These are phyloP conservation scores for Callocephalon fimbriatum DNA, from an alignment of 2,113 vertebrate genomes.

Conservation along the genomic window DNA sequence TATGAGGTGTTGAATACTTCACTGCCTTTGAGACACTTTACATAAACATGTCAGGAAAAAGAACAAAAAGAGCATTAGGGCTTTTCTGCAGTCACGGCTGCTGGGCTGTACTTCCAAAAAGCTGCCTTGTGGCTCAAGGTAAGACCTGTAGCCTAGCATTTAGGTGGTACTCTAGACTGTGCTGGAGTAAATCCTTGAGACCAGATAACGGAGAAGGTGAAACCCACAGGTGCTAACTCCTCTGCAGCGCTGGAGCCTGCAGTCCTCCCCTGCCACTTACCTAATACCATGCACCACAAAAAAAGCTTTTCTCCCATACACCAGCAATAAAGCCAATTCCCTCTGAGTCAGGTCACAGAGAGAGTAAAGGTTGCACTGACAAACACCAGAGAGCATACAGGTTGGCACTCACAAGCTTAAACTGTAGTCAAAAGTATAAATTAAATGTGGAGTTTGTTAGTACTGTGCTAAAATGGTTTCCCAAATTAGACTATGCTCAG, in stretches of 20 bases:
- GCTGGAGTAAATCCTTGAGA: background rate
- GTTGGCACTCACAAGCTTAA: background rate
- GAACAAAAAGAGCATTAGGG: background rate
- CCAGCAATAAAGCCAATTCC: background rate
- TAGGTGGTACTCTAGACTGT: background rate
- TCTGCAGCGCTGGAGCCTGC: background rate
- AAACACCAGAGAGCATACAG: background rate
- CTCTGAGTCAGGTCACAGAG: background rate
- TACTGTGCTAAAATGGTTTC: background rate
- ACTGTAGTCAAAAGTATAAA: background rate
- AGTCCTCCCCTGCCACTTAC: background rate
- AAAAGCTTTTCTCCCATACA: background rate
- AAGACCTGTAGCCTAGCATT: background rate
- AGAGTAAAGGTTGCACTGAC: background rate
- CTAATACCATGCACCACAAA: background rate
- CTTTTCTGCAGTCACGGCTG: background rate
- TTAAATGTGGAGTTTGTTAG: background rate
- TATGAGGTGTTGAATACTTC: rapidly evolving
- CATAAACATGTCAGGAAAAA: background rate
- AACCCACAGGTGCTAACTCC: background rate
- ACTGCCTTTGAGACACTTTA: background rate
- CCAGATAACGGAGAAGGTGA: background rate
- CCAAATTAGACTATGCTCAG: background rate
- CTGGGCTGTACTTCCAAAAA: background rate
- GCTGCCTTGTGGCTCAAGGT: background rate